Base-by-base conservation (phyloP, 2,888 invertebrate genomes). In the Chalcis sispes region DNA sequence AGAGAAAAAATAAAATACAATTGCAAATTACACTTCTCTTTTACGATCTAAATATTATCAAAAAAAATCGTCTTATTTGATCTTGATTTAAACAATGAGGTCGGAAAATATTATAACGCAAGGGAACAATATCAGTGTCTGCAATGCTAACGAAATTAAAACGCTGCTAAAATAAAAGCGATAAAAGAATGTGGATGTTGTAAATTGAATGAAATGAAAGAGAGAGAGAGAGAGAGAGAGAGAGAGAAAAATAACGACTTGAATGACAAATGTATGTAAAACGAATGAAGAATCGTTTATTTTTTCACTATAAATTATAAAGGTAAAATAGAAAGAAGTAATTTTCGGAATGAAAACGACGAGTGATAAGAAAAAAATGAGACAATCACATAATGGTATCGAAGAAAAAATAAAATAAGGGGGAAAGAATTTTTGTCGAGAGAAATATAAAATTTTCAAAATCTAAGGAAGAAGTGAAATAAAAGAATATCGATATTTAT, bases 61-160 rank as follows among this genome's bases (percentile, higher is more conserved):
- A 62, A 62, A 62, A 15, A 27, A 23, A 46, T 7, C 8, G 23
- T 5, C 48, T 29, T 58, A 23, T 27, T 46, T 46, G 61, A 42
- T 46, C 15, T 46, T n/a, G 46, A 7, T n/a, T 61, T 48, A 20
- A 50, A 20, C 25, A 46, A 23, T 36, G 46, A 56, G 18, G 36
- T 56, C 56, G 64, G 46, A 32, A 36, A 64, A 46, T 36, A 2
- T 2, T 8, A 5, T n/a, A 56, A 72, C 46, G 15, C 25, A 58
- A 20, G 72, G 72, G 72, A 72, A 72, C 72, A 65, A 72, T 58
- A 36, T 50, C 25, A 65, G 46, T 58, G 72, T 64, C 25, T 65
- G 56, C 29, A 54, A 48, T 23, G 32, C 42, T 29, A n/a, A 36
- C 20, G 7, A 59, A 29, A 13, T 13, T 18, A 23, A 52, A 40